phyloP scores from a whole-genome alignment of 2,113 vertebrate species.

The Rynchops niger region DNA sequence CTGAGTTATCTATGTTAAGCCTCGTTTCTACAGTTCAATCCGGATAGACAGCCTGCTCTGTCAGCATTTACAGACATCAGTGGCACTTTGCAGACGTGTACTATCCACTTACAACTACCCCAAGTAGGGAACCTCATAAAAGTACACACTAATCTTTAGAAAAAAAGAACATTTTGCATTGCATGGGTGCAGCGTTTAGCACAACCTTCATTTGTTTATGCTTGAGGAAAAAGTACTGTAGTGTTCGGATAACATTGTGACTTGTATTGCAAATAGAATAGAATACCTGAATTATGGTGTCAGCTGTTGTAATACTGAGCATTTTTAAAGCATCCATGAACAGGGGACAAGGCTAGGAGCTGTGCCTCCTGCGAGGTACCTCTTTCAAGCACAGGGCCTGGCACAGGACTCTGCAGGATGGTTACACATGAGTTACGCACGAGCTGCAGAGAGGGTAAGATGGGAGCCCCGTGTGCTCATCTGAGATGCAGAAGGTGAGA shows the following conservation, averaged over 20 bases:
- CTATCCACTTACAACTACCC: background rate
- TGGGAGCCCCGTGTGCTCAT: background rate
- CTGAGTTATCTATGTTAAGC: background rate
- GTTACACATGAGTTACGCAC: rapidly evolving
- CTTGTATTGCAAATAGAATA: background rate
- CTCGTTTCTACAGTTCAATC: background rate
- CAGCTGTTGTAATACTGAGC: background rate
- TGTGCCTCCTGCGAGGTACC: background rate
- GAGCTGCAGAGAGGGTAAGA: background rate
- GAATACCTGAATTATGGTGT: background rate
- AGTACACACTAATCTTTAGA: rapidly evolving
- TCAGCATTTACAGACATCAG: background rate
- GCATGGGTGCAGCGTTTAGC: rapidly evolving
- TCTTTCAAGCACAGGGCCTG: background rate
- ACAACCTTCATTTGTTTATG: background rate
- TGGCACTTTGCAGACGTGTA: background rate
- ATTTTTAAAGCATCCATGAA: background rate
- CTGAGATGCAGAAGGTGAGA: background rate
- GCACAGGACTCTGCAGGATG: background rate
- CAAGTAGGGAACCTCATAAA: background rate
- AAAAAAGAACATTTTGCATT: background rate
- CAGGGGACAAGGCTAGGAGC: background rate
- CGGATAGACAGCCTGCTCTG: background rate
- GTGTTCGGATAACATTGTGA: background rate
- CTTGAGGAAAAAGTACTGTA: background rate